These are phyloP conservation scores for Acronicta aceris DNA, from an alignment of 2,888 invertebrate species.

Conservation along the genomic window DNA sequence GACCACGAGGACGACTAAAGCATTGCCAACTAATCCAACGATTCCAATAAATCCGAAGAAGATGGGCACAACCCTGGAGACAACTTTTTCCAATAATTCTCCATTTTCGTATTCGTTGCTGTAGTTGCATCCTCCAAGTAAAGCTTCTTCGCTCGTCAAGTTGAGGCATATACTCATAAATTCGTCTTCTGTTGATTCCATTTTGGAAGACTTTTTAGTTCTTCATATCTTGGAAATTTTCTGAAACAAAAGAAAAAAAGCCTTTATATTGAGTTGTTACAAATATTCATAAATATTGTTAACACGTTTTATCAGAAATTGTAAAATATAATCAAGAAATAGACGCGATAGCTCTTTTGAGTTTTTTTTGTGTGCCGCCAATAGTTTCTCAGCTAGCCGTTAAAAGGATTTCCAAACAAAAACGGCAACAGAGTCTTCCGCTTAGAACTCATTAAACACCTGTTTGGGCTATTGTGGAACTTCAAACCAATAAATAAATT, in stretches of 20 bases:
- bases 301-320: too few species aligned
- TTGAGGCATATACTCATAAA: conserved; percentile 83
- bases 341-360: too few species aligned
- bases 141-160: conserved; percentile 76
- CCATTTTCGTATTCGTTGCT: conserved; percentile 83
- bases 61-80: conserved; percentile 93
- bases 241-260: conserved; percentile 68
- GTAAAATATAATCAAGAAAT: too few species aligned
- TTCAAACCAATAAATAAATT: too few species aligned
- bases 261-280: neutral
- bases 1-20: conserved; percentile 96
- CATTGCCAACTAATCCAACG: conserved; percentile 96
- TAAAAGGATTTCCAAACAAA: too few species aligned
- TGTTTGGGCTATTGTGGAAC: too few species aligned
- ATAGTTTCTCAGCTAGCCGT: too few species aligned
- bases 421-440: too few species aligned
- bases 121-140: conserved; percentile 77
- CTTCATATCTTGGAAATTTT: conserved; percentile 60
- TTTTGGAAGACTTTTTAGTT: conserved; percentile 61
- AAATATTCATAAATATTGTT: neutral
- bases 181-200: conserved; percentile 84
- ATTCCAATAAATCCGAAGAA: conserved; percentile 96
- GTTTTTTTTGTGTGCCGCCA: too few species aligned
- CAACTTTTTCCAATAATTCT: conserved; percentile 90
- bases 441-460: too few species aligned